phyloP scores from a whole-genome alignment of 2,113 vertebrate species.

The Oryctolagus cuniculus region mOryCun1.1 NC_091432.1:217189001-217189500 shows the following conservation, averaged over 20 bases:
- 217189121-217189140: constrained; percentile 75
- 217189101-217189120: constrained; percentile 64
- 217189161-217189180: constrained; percentile 58
- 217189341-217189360: background rate
- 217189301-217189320: background rate
- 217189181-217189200: constrained; percentile 61
- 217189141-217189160: constrained; percentile 74
- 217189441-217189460: background rate
- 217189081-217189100: constrained; percentile 49
- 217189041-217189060: background rate
- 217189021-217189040: background rate
- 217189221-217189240: constrained; percentile 1
- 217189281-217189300: background rate
- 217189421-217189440: background rate
- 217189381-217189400: background rate
- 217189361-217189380: background rate
- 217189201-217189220: constrained; percentile 32
- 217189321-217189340: too few species aligned
- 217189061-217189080: background rate
- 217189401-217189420: background rate
- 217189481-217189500: background rate
- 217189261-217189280: background rate
- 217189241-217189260: background rate
- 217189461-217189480: constrained; percentile 10
- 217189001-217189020: background rate